A percentile compares a stretch with the other conserved stretches of the same genome.
Evolutionary conservation across 2,888 invertebrate species (phyloP).

Genomic region (Rhodophaea formosa): DNA sequence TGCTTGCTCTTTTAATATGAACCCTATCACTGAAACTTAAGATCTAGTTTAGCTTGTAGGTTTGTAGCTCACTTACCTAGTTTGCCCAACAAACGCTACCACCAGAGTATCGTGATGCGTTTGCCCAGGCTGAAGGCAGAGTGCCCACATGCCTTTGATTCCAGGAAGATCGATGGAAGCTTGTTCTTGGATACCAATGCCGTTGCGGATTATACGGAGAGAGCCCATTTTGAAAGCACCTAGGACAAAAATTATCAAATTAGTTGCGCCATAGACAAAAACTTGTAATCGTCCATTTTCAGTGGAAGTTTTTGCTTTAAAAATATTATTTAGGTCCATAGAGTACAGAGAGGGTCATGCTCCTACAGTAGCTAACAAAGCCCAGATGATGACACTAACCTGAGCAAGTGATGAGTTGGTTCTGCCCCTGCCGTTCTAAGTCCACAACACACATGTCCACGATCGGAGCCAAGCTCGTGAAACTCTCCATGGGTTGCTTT

Average conservation of each 20-base stretch:
- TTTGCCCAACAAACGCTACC: conserved; percentile 97
- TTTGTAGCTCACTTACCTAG: conserved; percentile 85
- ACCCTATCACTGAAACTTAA: neutral
- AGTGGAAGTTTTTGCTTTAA: too few species aligned
- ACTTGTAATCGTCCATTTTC: too few species aligned
- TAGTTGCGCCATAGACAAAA: neutral
- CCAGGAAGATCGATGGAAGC: conserved; percentile 98
- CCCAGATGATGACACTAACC: too few species aligned
- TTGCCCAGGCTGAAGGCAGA: conserved; percentile 77
- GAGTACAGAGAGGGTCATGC: too few species aligned
- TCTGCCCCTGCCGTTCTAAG: conserved; percentile 97
- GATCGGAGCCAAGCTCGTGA: conserved; percentile 98
- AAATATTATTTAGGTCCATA: too few species aligned
- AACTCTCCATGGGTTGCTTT: conserved; percentile 98
- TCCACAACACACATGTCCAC: conserved; percentile 99
- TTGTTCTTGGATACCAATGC: conserved; percentile 99
- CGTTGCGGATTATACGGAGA: conserved; percentile 97
- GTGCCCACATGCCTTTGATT: conserved; percentile 98
- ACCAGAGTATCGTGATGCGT: conserved; percentile 96
- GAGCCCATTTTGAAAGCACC: conserved; percentile 98
- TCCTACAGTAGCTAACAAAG: too few species aligned
- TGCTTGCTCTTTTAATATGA: neutral
- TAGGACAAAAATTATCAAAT: conserved; percentile 34
- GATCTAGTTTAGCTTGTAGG: neutral
- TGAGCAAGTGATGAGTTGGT: conserved; percentile 91